These are phyloP conservation scores for Oenanthe melanoleuca DNA, from an alignment of 2,113 vertebrate genomes.

Conservation along the genomic window DNA sequence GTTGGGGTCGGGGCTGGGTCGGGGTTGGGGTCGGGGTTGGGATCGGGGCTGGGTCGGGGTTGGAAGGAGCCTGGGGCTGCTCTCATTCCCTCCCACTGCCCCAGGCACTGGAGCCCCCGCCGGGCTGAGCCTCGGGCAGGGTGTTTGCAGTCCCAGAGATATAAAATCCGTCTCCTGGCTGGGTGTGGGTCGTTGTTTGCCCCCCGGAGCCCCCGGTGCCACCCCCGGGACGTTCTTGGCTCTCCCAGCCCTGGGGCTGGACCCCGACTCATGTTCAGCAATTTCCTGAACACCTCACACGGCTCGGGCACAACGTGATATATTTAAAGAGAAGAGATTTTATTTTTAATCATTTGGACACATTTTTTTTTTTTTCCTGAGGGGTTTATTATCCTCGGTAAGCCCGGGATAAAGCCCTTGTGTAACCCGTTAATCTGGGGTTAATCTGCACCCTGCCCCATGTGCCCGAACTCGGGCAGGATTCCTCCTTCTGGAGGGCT, in stretches of 20 bases:
- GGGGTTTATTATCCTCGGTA: not conserved
- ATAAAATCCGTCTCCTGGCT: accelerated
- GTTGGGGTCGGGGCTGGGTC: too few species aligned
- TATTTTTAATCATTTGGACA: constrained; percentile 11
- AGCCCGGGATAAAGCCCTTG: constrained; percentile 1
- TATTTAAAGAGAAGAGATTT: not conserved
- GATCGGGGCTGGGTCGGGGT: too few species aligned
- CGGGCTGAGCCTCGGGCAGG: too few species aligned
- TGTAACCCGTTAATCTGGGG: not conserved
- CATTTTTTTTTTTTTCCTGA: not conserved
- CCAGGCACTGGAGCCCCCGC: too few species aligned
- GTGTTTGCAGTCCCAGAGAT: too few species aligned
- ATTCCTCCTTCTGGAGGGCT: not conserved
- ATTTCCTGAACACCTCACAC: not conserved
- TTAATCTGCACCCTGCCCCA: not conserved
- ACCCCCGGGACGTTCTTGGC: accelerated
- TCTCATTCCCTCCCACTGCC: too few species aligned
- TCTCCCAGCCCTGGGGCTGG: not conserved
- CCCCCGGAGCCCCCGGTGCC: accelerated
- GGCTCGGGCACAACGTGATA: accelerated
- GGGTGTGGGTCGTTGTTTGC: not conserved
- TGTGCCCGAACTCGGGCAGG: not conserved
- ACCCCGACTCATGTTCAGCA: not conserved
- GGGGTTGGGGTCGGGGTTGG: too few species aligned
- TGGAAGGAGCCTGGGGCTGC: too few species aligned